A percentile compares a stretch with the other conserved stretches of the same genome.
phyloP scores from a whole-genome alignment of 1,140 invertebrate species.

The Pachyrhynchus sulphureomaculatus region DNA sequence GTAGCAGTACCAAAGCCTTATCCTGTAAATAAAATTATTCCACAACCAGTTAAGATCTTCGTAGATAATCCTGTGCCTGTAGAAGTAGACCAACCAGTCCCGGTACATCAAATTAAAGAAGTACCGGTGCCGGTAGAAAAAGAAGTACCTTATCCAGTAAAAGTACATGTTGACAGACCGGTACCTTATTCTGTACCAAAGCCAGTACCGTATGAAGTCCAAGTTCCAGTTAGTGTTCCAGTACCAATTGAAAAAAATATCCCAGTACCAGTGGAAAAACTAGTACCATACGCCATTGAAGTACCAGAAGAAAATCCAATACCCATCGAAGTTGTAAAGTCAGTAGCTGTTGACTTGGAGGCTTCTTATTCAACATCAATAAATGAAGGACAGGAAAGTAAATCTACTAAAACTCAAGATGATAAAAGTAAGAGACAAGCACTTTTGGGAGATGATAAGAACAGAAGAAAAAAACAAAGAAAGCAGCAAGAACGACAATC shows the following conservation, averaged over 20 bases:
- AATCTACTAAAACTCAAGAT: background rate
- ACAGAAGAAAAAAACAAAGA: background rate
- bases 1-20: constrained; percentile 63
- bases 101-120: constrained; percentile 63
- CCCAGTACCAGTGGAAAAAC: constrained; percentile 61
- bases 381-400: constrained; percentile 45
- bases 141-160: constrained; percentile 61
- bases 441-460: background rate
- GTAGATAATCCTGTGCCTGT: background rate
- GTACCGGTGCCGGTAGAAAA: constrained; percentile 72
- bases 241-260: constrained; percentile 58
- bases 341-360: constrained; percentile 66
- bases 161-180: constrained; percentile 52
- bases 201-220: constrained; percentile 58
- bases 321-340: constrained; percentile 59
- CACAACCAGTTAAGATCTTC: constrained; percentile 6
- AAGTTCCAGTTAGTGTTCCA: constrained; percentile 57
- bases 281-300: constrained; percentile 30
- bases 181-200: constrained; percentile 60
- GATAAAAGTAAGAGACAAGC: background rate
- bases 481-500: background rate
- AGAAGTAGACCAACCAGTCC: constrained; percentile 61
- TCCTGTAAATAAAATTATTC: constrained; percentile 67
- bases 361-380: constrained; percentile 55
- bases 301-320: constrained; percentile 47